Evolutionary conservation across 2,797 vertebrate genomes (phyloP).

Genomic region (Rhincodon typus): DNA sequence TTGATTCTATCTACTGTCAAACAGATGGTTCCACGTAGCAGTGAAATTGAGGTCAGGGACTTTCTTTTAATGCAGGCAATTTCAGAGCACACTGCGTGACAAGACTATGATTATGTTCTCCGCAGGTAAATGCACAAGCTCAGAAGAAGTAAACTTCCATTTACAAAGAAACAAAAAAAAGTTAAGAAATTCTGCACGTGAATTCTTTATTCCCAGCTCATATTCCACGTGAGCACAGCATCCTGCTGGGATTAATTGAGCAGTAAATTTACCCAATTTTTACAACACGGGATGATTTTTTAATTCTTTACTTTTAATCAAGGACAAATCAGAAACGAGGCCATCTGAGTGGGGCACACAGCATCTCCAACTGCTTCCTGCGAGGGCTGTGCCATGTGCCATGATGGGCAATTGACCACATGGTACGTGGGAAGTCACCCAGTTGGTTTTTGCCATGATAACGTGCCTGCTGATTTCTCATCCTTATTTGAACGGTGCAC

Average conservation of each 20-base stretch:
- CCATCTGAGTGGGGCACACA: not conserved
- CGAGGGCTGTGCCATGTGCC: too few relatives aligned
- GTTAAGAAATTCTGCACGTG: not conserved
- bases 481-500: not conserved
- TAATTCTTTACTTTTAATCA: not conserved
- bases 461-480: not conserved
- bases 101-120: not conserved
- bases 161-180: not conserved
- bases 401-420: not conserved
- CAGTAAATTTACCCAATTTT: not conserved
- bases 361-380: not conserved
- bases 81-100: not conserved
- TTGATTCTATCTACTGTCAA: not conserved
- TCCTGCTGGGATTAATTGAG: not conserved
- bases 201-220: not conserved
- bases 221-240: not conserved
- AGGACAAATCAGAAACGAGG: not conserved
- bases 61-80: not conserved
- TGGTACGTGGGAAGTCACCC: not conserved
- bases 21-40: not conserved
- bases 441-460: not conserved
- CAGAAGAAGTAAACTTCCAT: not conserved
- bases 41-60: not conserved
- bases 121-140: not conserved
- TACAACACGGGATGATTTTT: not conserved